Base-by-base conservation (phyloP, 2,888 invertebrate genomes). In the Cosmorhoe ocellata region DNA sequence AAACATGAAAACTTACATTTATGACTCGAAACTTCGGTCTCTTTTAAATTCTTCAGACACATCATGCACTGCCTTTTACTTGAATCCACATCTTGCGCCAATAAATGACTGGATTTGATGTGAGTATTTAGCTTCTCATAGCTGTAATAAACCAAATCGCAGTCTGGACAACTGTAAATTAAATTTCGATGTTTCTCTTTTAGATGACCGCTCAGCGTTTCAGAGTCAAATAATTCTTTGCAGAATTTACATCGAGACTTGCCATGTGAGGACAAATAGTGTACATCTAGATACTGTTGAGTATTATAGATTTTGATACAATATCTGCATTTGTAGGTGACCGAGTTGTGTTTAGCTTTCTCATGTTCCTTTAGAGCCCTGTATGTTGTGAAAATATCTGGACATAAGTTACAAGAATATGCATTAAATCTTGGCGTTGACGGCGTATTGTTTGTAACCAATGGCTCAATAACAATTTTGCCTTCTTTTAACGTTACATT, bases 1-100 rank as follows among this genome's bases (percentile, higher is more conserved):
- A 76, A 57, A 41, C 80, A 80, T 3, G 64, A 61, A 45, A 74
- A 80, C 48, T 76, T 79, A 45, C 80, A 80, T 52, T 69, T 78
- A 42, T 80, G 80, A 1, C 43, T 58, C n/a, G 61, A 67, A 1
- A 71, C 49, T 36, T 76, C 69, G 0, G 36, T 39, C 1, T 69
- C 64, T 10, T 55, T 60, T 8, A 78, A 69, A 31, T 65, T 70
- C 27, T 61, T 74, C 0, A 76, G 59, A 34, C 80, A 80, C 71
- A 80, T 74, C 0, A 70, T 47, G 18, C 80, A 80, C 32, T 73
- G 70, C 5, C 57, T 48, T 31, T 48, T 63, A 7, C 34, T 47
- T 12, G 33, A 2, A 4, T 1, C 12, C 1, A 18, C 9, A 8
- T n/a, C 11, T 28, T 0, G 7, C 26, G 22, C 24, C 0, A 31